A percentile compares a stretch with the other conserved stretches of the same genome.
Conservation (phyloP, 2,113 vertebrate species). For the Pteropus alecto region DNA sequence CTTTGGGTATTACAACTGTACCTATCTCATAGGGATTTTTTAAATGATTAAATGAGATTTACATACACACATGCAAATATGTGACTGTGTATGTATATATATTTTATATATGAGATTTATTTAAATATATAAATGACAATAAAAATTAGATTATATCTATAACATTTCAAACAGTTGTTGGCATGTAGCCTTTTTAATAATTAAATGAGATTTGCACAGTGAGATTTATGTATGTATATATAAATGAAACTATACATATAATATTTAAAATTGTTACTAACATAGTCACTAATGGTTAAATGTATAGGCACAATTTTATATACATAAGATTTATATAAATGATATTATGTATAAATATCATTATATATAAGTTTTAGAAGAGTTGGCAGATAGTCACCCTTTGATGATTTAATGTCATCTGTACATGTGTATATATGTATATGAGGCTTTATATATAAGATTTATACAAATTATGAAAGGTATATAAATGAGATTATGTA, state of each 20-base stretch:
- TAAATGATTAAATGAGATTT: not conserved
- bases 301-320: not conserved
- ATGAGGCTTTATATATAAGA: not conserved
- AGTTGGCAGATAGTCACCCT: not conserved
- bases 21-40: not conserved
- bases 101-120: not conserved
- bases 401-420: not conserved
- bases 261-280: not conserved
- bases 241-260: not conserved
- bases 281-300: not conserved
- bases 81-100: not conserved
- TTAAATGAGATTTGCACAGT: slow-evolving; percentile 3
- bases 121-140: not conserved
- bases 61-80: not conserved
- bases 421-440: not conserved
- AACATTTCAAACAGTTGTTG: too few relatives aligned
- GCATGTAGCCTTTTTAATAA: slow-evolving; percentile 25
- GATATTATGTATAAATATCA: not conserved
- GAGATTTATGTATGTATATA: not conserved
- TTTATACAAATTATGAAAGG: not conserved
- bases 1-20: not conserved
- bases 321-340: not conserved
- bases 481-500: not conserved
- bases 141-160: not conserved
- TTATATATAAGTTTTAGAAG: not conserved